Evolutionary conservation across 2,113 vertebrate species (phyloP).

Genomic region (Probosciger aterrimus): DNA sequence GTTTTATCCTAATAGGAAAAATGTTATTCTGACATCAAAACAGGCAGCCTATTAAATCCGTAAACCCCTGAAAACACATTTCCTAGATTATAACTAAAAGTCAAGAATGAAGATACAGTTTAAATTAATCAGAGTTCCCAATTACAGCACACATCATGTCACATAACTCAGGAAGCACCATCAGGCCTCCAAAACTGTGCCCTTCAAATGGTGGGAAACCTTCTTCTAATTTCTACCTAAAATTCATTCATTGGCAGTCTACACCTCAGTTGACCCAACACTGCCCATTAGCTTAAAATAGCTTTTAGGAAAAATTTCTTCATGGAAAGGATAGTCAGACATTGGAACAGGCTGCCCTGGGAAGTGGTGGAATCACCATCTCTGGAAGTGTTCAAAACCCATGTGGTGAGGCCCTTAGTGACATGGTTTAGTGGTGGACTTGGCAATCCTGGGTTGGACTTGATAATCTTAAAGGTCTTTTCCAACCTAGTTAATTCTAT

Average conservation of each 20-base stretch:
- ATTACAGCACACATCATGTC: not conserved
- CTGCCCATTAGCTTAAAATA: not conserved
- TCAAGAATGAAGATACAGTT: not conserved
- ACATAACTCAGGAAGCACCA: not conserved
- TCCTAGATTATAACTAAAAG: not conserved
- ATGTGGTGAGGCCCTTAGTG: not conserved
- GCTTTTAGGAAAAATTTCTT: not conserved
- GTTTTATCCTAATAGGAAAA: not conserved
- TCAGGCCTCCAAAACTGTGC: not conserved
- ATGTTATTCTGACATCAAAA: not conserved
- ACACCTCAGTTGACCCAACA: not conserved
- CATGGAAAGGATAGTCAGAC: not conserved
- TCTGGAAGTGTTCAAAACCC: not conserved
- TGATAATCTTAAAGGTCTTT: not conserved
- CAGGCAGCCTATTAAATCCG: not conserved
- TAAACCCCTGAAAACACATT: not conserved
- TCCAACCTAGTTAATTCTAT: not conserved
- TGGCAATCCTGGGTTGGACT: not conserved
- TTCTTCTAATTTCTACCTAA: not conserved
- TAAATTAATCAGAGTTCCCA: not conserved
- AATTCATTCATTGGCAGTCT: not conserved
- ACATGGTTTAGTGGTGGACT: not conserved
- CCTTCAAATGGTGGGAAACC: not conserved
- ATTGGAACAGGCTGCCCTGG: not conserved
- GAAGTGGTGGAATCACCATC: not conserved